Evolutionary conservation across 2,113 vertebrate genomes (phyloP), one percentile per base, ranked within the genome.

Genomic region (Ophthalmolycus amberensis): DNA sequence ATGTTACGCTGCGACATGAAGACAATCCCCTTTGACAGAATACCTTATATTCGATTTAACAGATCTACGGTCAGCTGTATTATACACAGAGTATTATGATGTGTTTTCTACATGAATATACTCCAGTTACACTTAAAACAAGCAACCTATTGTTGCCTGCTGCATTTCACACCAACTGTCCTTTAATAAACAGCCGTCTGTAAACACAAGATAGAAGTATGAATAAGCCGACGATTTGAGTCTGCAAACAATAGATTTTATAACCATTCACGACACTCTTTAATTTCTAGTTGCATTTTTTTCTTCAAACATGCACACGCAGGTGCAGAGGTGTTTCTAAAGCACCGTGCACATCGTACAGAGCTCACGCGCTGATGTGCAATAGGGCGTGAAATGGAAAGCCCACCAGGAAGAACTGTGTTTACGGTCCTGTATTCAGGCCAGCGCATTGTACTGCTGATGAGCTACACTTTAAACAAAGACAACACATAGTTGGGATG

Each of bases 401-500:
- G 59, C 59, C 69, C 60, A n/a, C 59, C 9, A n/a, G 73, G 44
- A 73, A 54, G 34, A 71, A 50, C 15, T 67, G 81, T 77, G 76
- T 82, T 79, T 66, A 85, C 73, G 50, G 67, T 83, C 63, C 62
- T 78, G 80, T 38, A 54, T 84, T 77, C 67, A 75, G 63, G 69
- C 65, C 66, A 79, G 74, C 62, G 44, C 38, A 38, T 81, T 87
- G 69, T 77, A 71, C 52, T 79, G 68, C 62, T 84, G 76, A 75
- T 84, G 77, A 80, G 71, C 79, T 70, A 80, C 83, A 85, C 72
- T 88, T 85, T 58, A 74, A 84, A 88, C 88, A 90, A 92, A 91
- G 80, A 80, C 84, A 68, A 54, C 76, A 82, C 89, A 90, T 90
- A 84, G 86, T 52, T 87, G 58, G 88, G 54, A 91, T 89, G 77